These are phyloP conservation scores for Leucopsar rothschildi DNA, from an alignment of 2,113 vertebrate species.

Conservation along the genomic window DNA sequence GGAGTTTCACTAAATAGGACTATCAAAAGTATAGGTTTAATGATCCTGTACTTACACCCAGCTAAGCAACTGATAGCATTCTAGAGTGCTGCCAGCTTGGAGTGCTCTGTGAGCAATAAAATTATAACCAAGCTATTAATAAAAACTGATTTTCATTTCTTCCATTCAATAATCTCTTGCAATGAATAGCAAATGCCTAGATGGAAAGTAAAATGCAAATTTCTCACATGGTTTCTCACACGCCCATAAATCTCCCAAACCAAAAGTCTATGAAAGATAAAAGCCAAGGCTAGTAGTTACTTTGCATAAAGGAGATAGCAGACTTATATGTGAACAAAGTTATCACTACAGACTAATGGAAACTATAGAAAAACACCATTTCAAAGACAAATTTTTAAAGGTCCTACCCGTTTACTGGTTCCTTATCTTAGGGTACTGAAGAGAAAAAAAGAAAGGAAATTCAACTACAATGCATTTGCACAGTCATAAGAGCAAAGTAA, in stretches of 20 bases:
- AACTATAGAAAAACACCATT: neutral
- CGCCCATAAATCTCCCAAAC: neutral
- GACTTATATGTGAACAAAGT: neutral
- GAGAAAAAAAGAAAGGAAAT: neutral
- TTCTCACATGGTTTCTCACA: neutral
- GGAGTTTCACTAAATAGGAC: neutral
- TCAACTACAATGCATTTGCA: neutral
- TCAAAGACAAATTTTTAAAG: neutral
- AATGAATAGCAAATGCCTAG: neutral
- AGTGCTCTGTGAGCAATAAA: neutral
- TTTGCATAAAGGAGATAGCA: neutral
- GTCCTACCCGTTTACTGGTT: neutral
- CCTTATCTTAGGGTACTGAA: neutral
- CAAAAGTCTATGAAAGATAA: neutral
- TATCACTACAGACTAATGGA: neutral
- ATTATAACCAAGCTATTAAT: neutral
- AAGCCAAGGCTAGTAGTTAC: neutral
- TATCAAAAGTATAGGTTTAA: constrained; percentile 23
- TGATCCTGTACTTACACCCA: neutral
- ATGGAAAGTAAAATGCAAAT: neutral
- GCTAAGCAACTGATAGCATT: neutral
- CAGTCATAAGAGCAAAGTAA: neutral
- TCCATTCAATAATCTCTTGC: neutral
- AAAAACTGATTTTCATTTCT: constrained; percentile 1
- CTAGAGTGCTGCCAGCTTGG: neutral